Base-by-base conservation (phyloP, 1,140 invertebrate species). In the Stenopsyche tienmushanensis region DNA sequence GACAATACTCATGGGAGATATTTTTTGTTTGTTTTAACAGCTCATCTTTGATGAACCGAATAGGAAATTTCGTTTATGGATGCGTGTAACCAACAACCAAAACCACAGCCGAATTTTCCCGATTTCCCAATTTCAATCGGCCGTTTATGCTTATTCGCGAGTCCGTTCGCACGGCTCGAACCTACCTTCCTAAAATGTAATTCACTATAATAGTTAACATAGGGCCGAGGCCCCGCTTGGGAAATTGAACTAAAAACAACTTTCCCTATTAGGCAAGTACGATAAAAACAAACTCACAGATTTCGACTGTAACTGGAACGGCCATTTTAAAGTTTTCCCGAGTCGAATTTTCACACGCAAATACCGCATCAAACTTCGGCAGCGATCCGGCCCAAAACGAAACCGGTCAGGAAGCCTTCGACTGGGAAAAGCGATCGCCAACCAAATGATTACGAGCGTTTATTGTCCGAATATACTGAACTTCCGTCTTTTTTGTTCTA, bases 171-270 rank as follows among this genome's bases (percentile, higher is more conserved):
- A 41, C 9, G 39, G 7, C 18, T 2, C 1, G 7, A n/a, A 29
- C 39, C 17, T 54, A 20, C 39, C 20, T 42, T 58, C 17, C 18
- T 42, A 41, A 17, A 20, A 44, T 21, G 44, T 58, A 58, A 58
- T 44, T 29, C 53, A 34, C 17, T 20, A 42, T 20, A 58, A 34
- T 42, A 58, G 39, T 58, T 21, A 58, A 58, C 39, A 42, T 58
- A 13, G 20, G 18, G 29, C 17, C 20, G 49, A 50, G 21, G 26
- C 17, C 54, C 13, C 54, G 34, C 17, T 17, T 18, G 54, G 54
- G 54, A 57, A 42, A 57, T 57, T 42, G 54, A 57, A 57, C 54
- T 57, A 42, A 57, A 57, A 57, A 57, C 54, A 57, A 57, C 54
- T 57, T 57, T 57, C 54, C 39, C 54, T 57, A 57, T 57, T 57